Conservation (phyloP, 2,797 vertebrate species). For the Mormyrops boulengeri region DNA sequence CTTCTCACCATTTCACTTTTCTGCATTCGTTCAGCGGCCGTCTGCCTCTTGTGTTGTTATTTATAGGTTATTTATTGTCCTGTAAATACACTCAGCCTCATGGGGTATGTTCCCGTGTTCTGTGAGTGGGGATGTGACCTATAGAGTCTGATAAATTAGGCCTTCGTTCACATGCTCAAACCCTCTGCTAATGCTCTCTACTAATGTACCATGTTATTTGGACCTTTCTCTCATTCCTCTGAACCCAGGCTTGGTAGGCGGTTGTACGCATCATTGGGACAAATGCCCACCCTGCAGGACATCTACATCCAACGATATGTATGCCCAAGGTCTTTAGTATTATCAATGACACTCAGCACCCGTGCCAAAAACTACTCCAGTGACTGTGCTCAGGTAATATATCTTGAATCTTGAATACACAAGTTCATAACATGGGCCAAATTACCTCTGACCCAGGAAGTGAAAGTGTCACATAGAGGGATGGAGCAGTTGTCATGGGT, state of each 20-base stretch:
- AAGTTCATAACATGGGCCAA: not conserved
- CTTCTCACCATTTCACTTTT: not conserved
- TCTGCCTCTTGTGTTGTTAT: not conserved
- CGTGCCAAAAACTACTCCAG: not conserved
- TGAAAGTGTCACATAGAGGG: not conserved
- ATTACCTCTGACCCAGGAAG: not conserved
- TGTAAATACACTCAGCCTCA: not conserved
- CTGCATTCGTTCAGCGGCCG: not conserved
- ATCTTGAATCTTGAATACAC: not conserved
- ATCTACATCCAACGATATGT: not conserved
- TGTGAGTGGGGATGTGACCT: not conserved
- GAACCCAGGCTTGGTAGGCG: not conserved
- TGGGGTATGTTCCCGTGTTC: not conserved
- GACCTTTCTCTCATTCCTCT: not conserved
- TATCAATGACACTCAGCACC: not conserved
- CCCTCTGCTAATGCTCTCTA: not conserved
- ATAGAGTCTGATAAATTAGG: not conserved
- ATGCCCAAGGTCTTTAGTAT: not conserved
- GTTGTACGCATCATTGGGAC: not conserved
- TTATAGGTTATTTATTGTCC: slow-evolving; percentile 9
- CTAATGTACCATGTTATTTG: not conserved
- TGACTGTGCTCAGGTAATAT: not conserved
- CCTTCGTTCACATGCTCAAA: not conserved
- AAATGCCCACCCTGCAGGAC: not conserved
- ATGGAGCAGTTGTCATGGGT: not conserved